Conservation (phyloP, 2,888 invertebrate species). For the Protodeltote pygarga region DNA sequence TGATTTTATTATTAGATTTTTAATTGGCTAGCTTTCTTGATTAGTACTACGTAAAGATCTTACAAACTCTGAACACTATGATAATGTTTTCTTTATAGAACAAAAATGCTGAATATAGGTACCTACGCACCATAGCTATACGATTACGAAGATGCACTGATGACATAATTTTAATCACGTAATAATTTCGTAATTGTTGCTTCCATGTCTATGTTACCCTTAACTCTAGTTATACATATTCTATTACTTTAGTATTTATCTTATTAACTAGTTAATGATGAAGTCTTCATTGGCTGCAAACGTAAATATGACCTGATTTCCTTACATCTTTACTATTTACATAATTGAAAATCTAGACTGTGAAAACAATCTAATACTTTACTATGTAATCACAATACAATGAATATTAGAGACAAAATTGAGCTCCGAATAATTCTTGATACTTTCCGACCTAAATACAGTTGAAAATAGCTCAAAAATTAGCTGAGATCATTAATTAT, state of each 20-base stretch:
- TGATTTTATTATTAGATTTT: conserved; percentile 34
- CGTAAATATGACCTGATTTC: conserved; percentile 11
- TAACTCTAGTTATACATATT: conserved; percentile 3
- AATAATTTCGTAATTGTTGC: conserved; percentile 22
- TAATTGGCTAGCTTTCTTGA: conserved; percentile 27
- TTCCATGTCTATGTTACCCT: conserved; percentile 1
- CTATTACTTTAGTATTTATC: conserved; percentile 8
- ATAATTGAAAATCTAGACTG: too few species aligned
- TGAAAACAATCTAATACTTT: too few species aligned
- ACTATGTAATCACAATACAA: too few species aligned
- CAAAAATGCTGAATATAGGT: too few species aligned
- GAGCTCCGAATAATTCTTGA: too few species aligned
- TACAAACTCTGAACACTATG: conserved; percentile 5
- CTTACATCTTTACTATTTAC: not conserved
- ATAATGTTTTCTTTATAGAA: not conserved
- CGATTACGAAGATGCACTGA: conserved; percentile 2
- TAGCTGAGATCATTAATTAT: too few species aligned
- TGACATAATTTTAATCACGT: conserved; percentile 9
- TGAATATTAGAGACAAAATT: too few species aligned
- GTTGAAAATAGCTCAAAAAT: too few species aligned
- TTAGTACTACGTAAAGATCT: conserved; percentile 2
- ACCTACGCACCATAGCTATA: conserved; percentile 9
- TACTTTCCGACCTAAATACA: too few species aligned
- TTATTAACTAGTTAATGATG: conserved; percentile 20
- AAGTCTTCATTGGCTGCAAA: conserved; percentile 10